Conservation (phyloP, 1,140 invertebrate genomes). For the Drosophila bifasciata region DNA sequence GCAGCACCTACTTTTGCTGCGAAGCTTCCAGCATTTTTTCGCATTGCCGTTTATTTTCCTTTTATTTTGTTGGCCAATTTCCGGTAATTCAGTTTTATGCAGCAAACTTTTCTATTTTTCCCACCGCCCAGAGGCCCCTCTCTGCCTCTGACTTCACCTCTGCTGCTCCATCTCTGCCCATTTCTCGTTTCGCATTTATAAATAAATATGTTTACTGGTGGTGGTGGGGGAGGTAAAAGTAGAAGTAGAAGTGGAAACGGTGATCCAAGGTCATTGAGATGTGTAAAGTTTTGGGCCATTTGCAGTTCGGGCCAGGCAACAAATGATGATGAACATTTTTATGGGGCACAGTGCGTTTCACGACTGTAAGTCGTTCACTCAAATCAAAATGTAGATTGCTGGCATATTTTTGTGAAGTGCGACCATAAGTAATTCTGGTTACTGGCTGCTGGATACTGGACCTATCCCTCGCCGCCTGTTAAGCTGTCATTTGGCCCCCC, state of each 20-base stretch:
- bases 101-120: slow-evolving; percentile 76
- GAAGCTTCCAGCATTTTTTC: slow-evolving; percentile 48
- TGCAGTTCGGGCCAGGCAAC: slow-evolving; percentile 52
- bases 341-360: slow-evolving; percentile 47
- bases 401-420: too few species aligned
- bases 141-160: neutral
- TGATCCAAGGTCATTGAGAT: slow-evolving; percentile 50
- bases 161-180: slow-evolving; percentile 4
- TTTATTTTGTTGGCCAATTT: slow-evolving; percentile 76
- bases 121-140: slow-evolving; percentile 17
- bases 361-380: slow-evolving; percentile 31
- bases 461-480: too few species aligned
- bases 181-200: slow-evolving; percentile 51
- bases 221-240: neutral
- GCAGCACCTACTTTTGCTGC: slow-evolving; percentile 64
- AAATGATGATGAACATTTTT: slow-evolving; percentile 56
- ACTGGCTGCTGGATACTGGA: too few species aligned
- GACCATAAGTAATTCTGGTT: too few species aligned
- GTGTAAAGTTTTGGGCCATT: slow-evolving; percentile 54
- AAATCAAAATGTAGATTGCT: neutral
- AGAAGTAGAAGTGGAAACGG: neutral
- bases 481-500: too few species aligned
- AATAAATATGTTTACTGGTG: slow-evolving; percentile 39
- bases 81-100: slow-evolving; percentile 82
- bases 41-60: slow-evolving; percentile 63